phyloP scores from a whole-genome alignment of 2,113 vertebrate species.

The Agapornis roseicollis region DNA sequence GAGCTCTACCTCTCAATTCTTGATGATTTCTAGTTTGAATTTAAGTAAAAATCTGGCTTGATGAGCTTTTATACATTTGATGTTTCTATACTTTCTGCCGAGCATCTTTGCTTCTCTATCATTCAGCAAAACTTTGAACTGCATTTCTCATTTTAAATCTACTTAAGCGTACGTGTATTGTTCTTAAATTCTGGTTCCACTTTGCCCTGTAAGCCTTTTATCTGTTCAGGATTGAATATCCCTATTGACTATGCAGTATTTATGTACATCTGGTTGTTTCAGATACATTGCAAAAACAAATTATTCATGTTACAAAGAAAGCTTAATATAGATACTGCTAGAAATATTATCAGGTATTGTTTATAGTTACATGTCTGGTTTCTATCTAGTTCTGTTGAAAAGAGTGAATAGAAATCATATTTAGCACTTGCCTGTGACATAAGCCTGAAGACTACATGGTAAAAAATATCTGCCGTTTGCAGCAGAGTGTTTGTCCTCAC shows the following conservation, averaged over 20 bases:
- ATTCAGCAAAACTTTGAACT: neutral
- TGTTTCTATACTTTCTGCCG: neutral
- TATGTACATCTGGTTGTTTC: neutral
- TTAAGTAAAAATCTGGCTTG: neutral
- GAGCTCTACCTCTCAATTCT: neutral
- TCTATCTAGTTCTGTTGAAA: constrained; percentile 21
- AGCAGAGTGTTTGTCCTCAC: constrained; percentile 20
- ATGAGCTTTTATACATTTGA: neutral
- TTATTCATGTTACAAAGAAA: neutral
- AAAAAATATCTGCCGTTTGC: neutral
- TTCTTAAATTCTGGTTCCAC: neutral
- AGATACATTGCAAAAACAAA: constrained; percentile 5
- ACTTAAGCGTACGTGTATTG: neutral
- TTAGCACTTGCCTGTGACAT: neutral
- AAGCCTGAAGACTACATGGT: neutral
- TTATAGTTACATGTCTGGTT: neutral
- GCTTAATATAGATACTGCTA: neutral
- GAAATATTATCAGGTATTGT: constrained; percentile 9
- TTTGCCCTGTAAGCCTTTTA: neutral
- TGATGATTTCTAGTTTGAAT: neutral
- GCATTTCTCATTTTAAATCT: neutral
- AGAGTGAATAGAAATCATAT: constrained; percentile 17
- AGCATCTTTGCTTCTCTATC: neutral
- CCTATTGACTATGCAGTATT: neutral
- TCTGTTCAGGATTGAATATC: neutral